These are phyloP conservation scores for Eilema griseolum DNA, from an alignment of 2,888 invertebrate species.

Conservation along the genomic window DNA sequence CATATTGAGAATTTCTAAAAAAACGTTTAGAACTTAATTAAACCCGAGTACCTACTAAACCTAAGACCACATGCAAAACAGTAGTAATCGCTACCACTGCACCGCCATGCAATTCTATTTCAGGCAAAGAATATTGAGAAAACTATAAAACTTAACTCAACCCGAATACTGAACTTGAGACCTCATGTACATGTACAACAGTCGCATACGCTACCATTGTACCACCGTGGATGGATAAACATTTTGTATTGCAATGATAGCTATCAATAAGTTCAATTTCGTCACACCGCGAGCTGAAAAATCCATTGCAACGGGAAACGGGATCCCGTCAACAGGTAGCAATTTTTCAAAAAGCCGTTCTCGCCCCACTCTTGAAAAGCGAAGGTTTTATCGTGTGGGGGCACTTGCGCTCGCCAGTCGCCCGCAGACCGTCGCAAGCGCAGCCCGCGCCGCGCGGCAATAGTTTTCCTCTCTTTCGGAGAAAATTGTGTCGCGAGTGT, in stretches of 20 bases:
- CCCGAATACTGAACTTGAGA: background rate
- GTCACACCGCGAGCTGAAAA: constrained; percentile 28
- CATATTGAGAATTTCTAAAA: no score
- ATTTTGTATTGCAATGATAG: background rate
- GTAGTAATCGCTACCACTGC: no score
- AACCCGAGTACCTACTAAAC: no score
- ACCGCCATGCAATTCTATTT: no score
- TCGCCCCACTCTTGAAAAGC: constrained; percentile 76
- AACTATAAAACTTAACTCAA: background rate
- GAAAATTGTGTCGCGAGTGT: constrained; percentile 84
- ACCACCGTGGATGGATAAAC: background rate
- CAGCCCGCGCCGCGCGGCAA: constrained; percentile 79
- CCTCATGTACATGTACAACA: background rate
- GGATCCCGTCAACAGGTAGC: constrained; percentile 44
- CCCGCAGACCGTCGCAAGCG: constrained; percentile 75
- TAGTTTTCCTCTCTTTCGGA: constrained; percentile 76
- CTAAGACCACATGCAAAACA: no score
- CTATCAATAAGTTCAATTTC: background rate
- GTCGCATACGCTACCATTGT: background rate
- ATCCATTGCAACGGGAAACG: constrained; percentile 43
- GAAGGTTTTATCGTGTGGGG: constrained; percentile 80
- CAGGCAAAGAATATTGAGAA: no score
- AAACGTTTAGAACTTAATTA: no score
- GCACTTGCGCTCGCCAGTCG: constrained; percentile 69
- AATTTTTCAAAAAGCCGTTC: constrained; percentile 62